Evolutionary conservation across 2,888 invertebrate genomes (phyloP).

Genomic region (Nysson spinosus): DNA sequence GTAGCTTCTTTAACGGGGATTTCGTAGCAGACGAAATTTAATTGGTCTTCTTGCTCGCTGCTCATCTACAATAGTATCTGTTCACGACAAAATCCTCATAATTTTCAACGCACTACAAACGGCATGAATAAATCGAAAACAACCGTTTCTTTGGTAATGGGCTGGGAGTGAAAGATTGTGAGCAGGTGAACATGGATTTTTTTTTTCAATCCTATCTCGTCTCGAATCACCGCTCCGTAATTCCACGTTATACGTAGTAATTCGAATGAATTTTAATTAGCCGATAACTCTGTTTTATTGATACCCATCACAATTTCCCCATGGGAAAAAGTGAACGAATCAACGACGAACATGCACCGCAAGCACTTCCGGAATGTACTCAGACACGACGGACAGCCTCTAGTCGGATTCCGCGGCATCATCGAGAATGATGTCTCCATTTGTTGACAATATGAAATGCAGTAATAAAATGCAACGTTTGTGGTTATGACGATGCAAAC

Average conservation of each 20-base stretch:
- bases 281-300: background rate
- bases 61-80: background rate
- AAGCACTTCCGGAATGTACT: conserved; percentile 35
- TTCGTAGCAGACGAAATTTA: conserved; percentile 51
- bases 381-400: conserved; percentile 13
- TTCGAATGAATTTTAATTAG: conserved; percentile 1
- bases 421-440: conserved; percentile 55
- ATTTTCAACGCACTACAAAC: background rate
- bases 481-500: conserved; percentile 31
- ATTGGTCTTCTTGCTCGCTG: conserved; percentile 46
- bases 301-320: background rate
- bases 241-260: conserved; percentile 1
- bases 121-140: background rate
- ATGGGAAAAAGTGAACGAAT: background rate
- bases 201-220: background rate
- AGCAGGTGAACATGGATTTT: conserved; percentile 23
- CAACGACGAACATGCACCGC: background rate
- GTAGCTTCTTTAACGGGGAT: conserved; percentile 43
- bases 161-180: conserved; percentile 7
- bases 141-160: background rate
- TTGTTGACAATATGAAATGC: conserved; percentile 14
- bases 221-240: background rate
- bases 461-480: conserved; percentile 41
- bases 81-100: conserved; percentile 23
- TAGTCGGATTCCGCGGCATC: conserved; percentile 39